phyloP scores from a whole-genome alignment of 1,140 invertebrate species.

The Drosophila oshimai region DNA sequence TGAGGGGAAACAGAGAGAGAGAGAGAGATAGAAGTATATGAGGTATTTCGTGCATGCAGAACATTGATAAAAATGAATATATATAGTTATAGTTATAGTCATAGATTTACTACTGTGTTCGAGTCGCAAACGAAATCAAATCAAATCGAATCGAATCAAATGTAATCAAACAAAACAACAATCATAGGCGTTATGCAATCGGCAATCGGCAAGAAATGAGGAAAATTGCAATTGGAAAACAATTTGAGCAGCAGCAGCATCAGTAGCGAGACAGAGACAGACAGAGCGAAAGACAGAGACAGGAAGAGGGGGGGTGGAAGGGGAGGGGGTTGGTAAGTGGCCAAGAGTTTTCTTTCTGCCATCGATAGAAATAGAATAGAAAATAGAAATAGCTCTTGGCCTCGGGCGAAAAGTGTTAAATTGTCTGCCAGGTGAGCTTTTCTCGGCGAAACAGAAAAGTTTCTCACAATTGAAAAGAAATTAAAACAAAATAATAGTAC shows the following conservation, averaged over 20 bases:
- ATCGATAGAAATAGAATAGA: conserved; percentile 29
- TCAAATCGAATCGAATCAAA: conserved; percentile 25
- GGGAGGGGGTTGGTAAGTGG: neutral
- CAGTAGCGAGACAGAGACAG: conserved; percentile 38
- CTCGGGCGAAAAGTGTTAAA: conserved; percentile 38
- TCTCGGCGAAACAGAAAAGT: conserved; percentile 10
- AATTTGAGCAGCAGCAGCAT: conserved; percentile 29
- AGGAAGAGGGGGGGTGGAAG: neutral
- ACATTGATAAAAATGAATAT: neutral
- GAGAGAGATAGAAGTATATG: neutral
- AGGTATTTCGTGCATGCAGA: neutral
- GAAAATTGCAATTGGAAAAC: conserved; percentile 48
- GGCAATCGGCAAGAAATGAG: conserved; percentile 35
- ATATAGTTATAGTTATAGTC: neutral
- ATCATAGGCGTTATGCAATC: conserved; percentile 46
- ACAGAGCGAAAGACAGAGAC: conserved; percentile 13
- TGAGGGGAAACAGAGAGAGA: neutral
- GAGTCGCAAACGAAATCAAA: conserved; percentile 18
- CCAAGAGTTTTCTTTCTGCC: conserved; percentile 31
- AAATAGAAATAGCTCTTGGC: conserved; percentile 28
- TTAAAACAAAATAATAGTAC: conserved; percentile 1
- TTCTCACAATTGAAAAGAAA: conserved; percentile 22
- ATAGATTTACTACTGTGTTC: neutral
- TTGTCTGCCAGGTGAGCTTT: conserved; percentile 37
- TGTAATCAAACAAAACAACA: conserved; percentile 37